Base-by-base conservation (phyloP, 2,113 vertebrate genomes). In the Marmota monax region DNA sequence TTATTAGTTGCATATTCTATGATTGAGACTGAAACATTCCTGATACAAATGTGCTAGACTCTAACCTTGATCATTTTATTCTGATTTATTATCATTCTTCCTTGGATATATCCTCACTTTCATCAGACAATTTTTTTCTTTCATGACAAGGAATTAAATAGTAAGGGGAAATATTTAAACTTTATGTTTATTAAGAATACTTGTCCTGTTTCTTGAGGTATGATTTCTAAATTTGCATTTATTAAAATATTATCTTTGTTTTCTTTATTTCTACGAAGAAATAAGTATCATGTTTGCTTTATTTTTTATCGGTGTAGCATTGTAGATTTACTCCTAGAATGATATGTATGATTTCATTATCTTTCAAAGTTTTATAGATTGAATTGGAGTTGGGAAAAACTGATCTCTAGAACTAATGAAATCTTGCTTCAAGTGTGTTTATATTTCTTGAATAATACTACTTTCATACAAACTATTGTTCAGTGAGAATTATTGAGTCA, bases 381-480 rank as follows among this genome's bases (percentile, higher is more conserved):
- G 91, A 85, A 67, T 85, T 84, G 32, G 20, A 97, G 9, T 18
- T 92, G 39, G 27, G 25, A 73, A 72, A 78, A 22, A 23, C 0
- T 2, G 51, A 87, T 74, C 22, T 79, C 8, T n/a, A 53, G 42
- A 39, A 78, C 39, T 92, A 12, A 92, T 78, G 20, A 89, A 92
- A 61, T 61, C n/a, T 53, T 79, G 22, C 39, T 92, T 86, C 48
- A 67, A 8, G 25, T 69, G 29, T 16, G 13, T 65, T 88, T 92
- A 39, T 42, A 14, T 74, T 88, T 77, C 18, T 95, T 88, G 20
- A 16, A 69, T 61, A 17, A 88, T 70, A 89, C 42, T 91, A 32
- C 37, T 96, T 88, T 93, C 42, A 92, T n/a, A 95, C 12, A 76
- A 95, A 80, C 51, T 63, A 32, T 86, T 83, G 29, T 92, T 93